Conservation (phyloP, 2,888 invertebrate genomes). For the Crioceris asparagi region DNA sequence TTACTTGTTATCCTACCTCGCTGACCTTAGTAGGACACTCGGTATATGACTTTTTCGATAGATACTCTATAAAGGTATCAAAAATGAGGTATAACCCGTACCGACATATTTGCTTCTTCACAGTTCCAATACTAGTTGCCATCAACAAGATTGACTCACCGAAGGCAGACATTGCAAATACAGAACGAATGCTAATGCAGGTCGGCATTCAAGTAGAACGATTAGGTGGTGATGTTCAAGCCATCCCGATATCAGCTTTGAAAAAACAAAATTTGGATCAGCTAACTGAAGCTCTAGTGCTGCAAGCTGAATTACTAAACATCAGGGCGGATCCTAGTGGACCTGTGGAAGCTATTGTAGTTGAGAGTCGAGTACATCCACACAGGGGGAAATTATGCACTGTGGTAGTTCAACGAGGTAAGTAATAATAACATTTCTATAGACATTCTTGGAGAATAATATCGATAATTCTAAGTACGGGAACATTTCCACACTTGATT, state of each 20-base stretch:
- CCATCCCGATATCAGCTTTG: slow-evolving; percentile 84
- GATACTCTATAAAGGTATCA: too few species aligned
- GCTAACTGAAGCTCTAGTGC: slow-evolving; percentile 71
- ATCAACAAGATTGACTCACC: slow-evolving; percentile 97
- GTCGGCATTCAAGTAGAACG: slow-evolving; percentile 78
- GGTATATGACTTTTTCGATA: too few species aligned
- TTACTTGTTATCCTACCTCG: too few species aligned
- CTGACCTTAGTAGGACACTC: too few species aligned
- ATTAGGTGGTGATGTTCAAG: slow-evolving; percentile 84
- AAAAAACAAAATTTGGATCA: slow-evolving; percentile 66
- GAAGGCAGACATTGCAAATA: slow-evolving; percentile 74
- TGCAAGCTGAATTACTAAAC: slow-evolving; percentile 82
- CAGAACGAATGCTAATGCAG: slow-evolving; percentile 63
- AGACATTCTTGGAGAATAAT: too few species aligned
- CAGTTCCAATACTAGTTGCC: slow-evolving; percentile 92
- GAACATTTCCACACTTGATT: too few species aligned
- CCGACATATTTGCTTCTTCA: slow-evolving; percentile 32
- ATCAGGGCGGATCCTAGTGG: slow-evolving; percentile 75
- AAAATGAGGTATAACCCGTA: too few species aligned
- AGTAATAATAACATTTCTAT: too few species aligned
- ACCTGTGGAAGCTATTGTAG: slow-evolving; percentile 76
- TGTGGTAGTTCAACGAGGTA: slow-evolving; percentile 62
- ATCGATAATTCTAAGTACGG: too few species aligned
- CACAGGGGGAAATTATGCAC: slow-evolving; percentile 72
- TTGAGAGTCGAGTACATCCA: slow-evolving; percentile 70